Evolutionary conservation across 2,888 invertebrate genomes (phyloP), one percentile per base, ranked within the genome.

Genomic region (Endomychus coccineus): DNA sequence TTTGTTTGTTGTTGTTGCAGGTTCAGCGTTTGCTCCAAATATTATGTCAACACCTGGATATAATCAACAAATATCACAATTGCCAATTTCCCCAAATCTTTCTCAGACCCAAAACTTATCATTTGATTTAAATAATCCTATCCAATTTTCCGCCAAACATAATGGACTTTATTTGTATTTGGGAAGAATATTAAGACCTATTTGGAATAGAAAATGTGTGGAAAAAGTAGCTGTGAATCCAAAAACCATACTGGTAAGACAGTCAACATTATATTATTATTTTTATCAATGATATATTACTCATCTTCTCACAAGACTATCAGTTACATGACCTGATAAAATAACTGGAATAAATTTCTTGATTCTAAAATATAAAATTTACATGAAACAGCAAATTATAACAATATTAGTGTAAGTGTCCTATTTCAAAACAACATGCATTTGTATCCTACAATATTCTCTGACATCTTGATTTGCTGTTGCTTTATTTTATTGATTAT

Each of bases 81-180:
- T 40, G 16, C 34, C 34, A 14, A 39, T 40, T 19, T 32, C 36
- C 24, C 39, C 19, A 2, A 34, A 39, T 10, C 10, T 36, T 10
- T 16, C 15, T 10, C 14, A 28, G 2, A 40, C 46, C 4, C 56
- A 50, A 33, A 38, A 47, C 9, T 14, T 48, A 15, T 35, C 50
- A 11, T 55, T 54, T 19, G 56, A 59, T 28, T 29, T 47, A 2
- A 43, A 44, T 12, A 47, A 43, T 24, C 56, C 58, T 2, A 55
- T 60, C 30, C 46, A 52, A 10, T 62, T 71, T 61, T 88, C 89
- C 1, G 80, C 88, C 0, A 91, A 91, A 60, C 96, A 96, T 61
- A 89, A 94, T 58, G 94, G 92, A 1, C 73, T 97, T 5, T 97
- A 94, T 66, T 74, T 94, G 24, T 92, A 90, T 59, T 78, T 95